Percentiles rank a stretch among this genome's conserved stretches.
Conservation (phyloP, 2,888 invertebrate genomes). For the Rhagonycha fulva region DNA sequence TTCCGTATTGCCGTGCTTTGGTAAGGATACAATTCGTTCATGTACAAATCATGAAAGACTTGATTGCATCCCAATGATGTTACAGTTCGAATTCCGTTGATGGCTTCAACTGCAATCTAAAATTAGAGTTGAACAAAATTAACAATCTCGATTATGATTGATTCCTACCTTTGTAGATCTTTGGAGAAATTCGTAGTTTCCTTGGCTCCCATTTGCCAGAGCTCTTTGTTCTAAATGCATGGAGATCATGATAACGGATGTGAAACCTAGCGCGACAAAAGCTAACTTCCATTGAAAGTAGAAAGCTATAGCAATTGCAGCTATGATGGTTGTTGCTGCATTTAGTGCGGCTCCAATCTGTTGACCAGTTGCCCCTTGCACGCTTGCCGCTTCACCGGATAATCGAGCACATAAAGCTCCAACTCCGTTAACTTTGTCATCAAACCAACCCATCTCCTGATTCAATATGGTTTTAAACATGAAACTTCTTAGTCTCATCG, state of each 20-base stretch:
- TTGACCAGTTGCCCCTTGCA: constrained; percentile 85
- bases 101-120: constrained; percentile 77
- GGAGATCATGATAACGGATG: constrained; percentile 70
- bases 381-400: constrained; percentile 76
- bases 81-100: constrained; percentile 51
- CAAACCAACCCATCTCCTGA: constrained; percentile 79
- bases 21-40: constrained; percentile 58
- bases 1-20: constrained; percentile 62
- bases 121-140: constrained; percentile 68
- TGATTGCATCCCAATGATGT: too few species aligned
- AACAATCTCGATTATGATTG: constrained; percentile 50
- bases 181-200: constrained; percentile 52
- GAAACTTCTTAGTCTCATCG: constrained; percentile 68
- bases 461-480: constrained; percentile 70
- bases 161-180: constrained; percentile 67
- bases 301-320: constrained; percentile 68
- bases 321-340: constrained; percentile 68
- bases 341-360: constrained; percentile 78
- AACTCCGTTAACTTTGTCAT: constrained; percentile 54
- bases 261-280: constrained; percentile 70
- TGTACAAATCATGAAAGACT: too few species aligned
- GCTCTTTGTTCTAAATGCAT: constrained; percentile 70
- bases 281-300: constrained; percentile 78
- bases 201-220: constrained; percentile 66
- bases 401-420: constrained; percentile 72